Evolutionary conservation across 2,797 vertebrate genomes (phyloP), one percentile per base, ranked within the genome.

Genomic region (Parambassis ranga): DNA sequence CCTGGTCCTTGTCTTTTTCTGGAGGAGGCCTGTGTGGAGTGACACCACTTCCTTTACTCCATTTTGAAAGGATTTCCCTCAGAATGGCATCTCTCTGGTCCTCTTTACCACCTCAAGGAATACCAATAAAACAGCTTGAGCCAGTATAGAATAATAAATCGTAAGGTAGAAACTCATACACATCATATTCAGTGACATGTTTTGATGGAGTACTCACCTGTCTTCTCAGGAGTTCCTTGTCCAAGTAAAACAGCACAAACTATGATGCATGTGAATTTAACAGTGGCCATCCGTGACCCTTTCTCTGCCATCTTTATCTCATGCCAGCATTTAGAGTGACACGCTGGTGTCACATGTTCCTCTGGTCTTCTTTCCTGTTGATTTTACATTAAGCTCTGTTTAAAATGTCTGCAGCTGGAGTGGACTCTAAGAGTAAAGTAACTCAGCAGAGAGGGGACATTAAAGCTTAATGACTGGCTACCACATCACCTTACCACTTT

Each of bases 401-500:
- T 76, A 24, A 58, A 70, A 73, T 6, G 7, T 14, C 46, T 32
- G 19, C 18, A 19, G 11, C 9, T 49, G 33, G 18, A 28, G 42
- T 43, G 26, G 32, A 79, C 57, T 58, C 27, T 41, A 59, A 79
- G 82, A 85, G 88, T 90, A 81, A 87, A 71, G 78, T 86, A 82
- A 90, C 89, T 74, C 64, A 55, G 71, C 49, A 31, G 62, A 77
- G 78, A 86, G 61, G 62, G 71, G 69, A 65, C 63, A 92, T 92
- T 84, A 91, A 93, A 91, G 38, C 75, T 91, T 92, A 91, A 93
- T 92, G 90, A 90, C 77, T 46, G 62, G 72, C 49, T 69, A 71
- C 73, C 52, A 79, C 78, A 63, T 87, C 82, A 77, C 71, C 79
- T 80, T 78, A 81, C 79, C 84, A 82, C 81, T 85, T 75, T 82